Evolutionary conservation across 2,797 vertebrate genomes (phyloP).

Genomic region (Yasuhikotakia modesta): DNA sequence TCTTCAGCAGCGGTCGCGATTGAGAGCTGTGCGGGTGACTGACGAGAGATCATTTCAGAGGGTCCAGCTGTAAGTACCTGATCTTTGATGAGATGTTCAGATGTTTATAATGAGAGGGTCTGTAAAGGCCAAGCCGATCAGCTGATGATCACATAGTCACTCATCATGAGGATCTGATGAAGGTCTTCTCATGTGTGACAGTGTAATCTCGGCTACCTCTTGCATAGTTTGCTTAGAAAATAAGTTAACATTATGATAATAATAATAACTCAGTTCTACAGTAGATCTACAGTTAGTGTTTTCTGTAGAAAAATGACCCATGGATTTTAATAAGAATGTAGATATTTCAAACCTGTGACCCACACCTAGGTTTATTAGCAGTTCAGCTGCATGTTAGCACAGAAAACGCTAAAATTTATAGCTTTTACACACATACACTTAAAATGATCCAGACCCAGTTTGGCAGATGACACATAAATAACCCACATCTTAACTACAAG

Average conservation of each 20-base stretch:
- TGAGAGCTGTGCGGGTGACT: conserved; percentile 39
- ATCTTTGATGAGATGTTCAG: neutral
- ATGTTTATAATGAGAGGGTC: neutral
- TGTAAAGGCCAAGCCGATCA: conserved; percentile 36
- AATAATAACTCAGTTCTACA: neutral
- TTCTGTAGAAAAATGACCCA: too few relatives aligned
- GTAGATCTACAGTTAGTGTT: neutral
- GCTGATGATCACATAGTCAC: conserved; percentile 13
- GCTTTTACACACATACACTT: neutral
- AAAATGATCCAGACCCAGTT: neutral
- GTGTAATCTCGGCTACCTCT: neutral
- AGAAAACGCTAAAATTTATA: neutral
- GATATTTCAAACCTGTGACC: too few relatives aligned
- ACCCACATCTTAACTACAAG: neutral
- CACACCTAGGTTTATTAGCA: conserved; percentile 7
- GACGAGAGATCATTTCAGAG: conserved; percentile 52
- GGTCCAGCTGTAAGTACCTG: conserved; percentile 56
- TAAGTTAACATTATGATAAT: neutral
- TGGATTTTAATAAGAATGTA: neutral
- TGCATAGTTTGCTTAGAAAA: neutral
- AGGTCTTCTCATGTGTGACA: neutral
- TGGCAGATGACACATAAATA: neutral
- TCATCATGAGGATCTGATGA: neutral
- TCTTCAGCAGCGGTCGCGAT: conserved; percentile 34
- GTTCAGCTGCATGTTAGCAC: conserved; percentile 28